phyloP scores from a whole-genome alignment of 2,113 vertebrate species.

The Artemisiospiza belli region DNA sequence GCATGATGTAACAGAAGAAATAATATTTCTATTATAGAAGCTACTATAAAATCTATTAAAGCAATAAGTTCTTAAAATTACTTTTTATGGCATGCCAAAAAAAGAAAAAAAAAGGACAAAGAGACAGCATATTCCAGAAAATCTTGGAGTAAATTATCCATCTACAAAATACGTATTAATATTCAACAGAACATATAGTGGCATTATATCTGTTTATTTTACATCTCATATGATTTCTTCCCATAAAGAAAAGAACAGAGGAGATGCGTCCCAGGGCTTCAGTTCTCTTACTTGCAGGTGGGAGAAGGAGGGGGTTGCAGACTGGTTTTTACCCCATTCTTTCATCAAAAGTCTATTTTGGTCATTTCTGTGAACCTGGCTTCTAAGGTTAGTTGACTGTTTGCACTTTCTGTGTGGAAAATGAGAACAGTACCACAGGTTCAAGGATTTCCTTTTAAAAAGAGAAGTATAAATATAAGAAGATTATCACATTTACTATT shows the following conservation, averaged over 20 bases:
- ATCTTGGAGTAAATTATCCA: background rate
- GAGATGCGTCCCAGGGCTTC: background rate
- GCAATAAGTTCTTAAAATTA: background rate
- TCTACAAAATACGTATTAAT: background rate
- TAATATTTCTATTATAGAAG: background rate
- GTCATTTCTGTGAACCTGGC: background rate
- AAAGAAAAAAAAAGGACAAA: background rate
- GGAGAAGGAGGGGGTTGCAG: background rate
- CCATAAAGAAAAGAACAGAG: background rate
- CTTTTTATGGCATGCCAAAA: background rate
- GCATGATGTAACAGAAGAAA: background rate
- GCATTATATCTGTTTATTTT: background rate
- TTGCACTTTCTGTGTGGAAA: background rate
- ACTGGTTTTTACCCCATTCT: background rate
- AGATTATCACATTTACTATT: slow-evolving; percentile 34
- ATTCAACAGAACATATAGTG: background rate
- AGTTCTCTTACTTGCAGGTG: background rate
- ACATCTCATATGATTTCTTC: background rate
- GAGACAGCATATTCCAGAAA: background rate
- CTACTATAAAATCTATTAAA: background rate
- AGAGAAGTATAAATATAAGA: slow-evolving; percentile 7
- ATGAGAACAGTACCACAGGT: background rate
- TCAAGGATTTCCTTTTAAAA: slow-evolving; percentile 31
- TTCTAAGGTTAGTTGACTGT: background rate
- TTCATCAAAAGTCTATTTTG: background rate